Base-by-base conservation (phyloP, 2,797 vertebrate genomes). In the Acropternis orthonyx region DNA sequence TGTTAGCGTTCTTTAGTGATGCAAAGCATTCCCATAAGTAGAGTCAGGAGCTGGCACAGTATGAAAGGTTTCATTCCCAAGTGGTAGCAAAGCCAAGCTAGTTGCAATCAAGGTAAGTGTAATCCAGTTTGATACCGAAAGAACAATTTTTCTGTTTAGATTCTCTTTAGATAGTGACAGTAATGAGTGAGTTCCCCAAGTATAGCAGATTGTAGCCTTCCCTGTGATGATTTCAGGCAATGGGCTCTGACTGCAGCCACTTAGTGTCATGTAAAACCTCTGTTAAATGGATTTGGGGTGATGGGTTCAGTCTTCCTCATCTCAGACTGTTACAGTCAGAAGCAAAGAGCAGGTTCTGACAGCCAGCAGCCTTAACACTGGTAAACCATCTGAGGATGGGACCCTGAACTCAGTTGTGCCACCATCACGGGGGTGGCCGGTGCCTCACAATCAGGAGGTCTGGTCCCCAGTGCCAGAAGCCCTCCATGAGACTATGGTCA, bases 91-190 rank as follows among this genome's bases (percentile, higher is more conserved):
- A 86, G 46, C 32, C 26, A 56, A 39, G 20, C 28, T 66, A 85
- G 69, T 43, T 67, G 37, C 55, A 56, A 27, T 79, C 68, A 73
- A 88, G 65, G 32, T 46, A 68, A 80, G 27, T 2, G 5, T 68
- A 89, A 86, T 78, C 16, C 28, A 69, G 37, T 81, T 58, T 78
- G 54, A 67, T 48, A 62, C 32, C 1, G 1, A 75, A 92, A 88
- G 48, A 87, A 62, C 21, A 51, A 58, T 43, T 78, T 78, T 71
- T 78, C 85, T 84, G 20, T 46, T 89, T 92, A 74, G 58, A 81
- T 78, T 85, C 39, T 58, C 39, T 85, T 76, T 51, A 28, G 44
- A 14, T 28, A 90, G 21, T 54, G 36, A 59, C 58, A 54, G 18
- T 39, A 81, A 69, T 58, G 58, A 79, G 37, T 16, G n/a, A 46